phyloP scores from a whole-genome alignment of 2,888 invertebrate species.

The Ypsolopha scabrella region DNA sequence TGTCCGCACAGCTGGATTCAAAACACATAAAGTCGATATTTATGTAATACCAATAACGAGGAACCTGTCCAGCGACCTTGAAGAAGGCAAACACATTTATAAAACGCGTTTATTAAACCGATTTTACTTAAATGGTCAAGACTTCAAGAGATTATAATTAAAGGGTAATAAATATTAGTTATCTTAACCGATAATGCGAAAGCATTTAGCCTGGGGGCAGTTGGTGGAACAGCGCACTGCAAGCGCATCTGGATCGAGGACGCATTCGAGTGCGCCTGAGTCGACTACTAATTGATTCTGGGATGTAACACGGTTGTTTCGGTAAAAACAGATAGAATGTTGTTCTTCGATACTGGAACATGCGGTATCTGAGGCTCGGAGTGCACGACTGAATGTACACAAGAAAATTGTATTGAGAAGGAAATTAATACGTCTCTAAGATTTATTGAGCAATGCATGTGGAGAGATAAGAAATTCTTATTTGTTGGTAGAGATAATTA shows the following conservation, averaged over 20 bases:
- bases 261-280: constrained; percentile 40
- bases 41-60: constrained; percentile 16
- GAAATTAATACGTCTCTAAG: too few relatives aligned
- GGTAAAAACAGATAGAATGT: constrained; percentile 2
- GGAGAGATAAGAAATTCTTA: too few relatives aligned
- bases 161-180: constrained; percentile 21
- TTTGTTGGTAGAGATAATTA: too few relatives aligned
- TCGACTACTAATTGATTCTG: constrained; percentile 42
- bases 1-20: constrained; percentile 11
- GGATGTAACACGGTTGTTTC: constrained; percentile 30
- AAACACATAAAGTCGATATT: constrained; percentile 12
- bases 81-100: constrained; percentile 7
- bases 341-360: neutral
- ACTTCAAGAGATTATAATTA: constrained; percentile 12
- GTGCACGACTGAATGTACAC: too few relatives aligned
- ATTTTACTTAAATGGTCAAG: too few relatives aligned
- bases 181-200: too few relatives aligned
- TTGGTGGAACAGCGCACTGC: constrained; percentile 9
- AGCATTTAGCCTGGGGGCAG: too few relatives aligned
- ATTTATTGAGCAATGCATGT: too few relatives aligned
- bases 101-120: neutral
- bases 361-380: too few relatives aligned
- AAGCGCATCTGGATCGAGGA: constrained; percentile 39
- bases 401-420: too few relatives aligned
- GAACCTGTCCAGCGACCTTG: constrained; percentile 28